Evolutionary conservation across 1,140 invertebrate genomes (phyloP).

Genomic region (Episyrphus balteatus): DNA sequence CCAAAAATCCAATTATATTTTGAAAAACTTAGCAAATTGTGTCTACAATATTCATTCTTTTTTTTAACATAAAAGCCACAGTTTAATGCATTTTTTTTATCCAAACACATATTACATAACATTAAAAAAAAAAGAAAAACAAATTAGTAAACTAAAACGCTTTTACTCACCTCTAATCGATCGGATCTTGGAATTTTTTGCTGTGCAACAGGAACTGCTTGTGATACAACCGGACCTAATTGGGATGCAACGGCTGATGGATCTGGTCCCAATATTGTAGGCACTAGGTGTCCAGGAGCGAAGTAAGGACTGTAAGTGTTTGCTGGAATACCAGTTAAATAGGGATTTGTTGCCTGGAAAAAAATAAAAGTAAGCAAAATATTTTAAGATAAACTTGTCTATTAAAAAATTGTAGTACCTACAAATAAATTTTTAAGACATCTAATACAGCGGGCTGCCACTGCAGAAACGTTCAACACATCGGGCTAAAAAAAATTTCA

Average conservation of each 20-base stretch:
- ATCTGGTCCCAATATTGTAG: conserved; percentile 71
- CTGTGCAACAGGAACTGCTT: conserved; percentile 66
- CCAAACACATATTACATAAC: not conserved
- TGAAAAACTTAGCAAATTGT: not conserved
- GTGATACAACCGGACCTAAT: conserved; percentile 62
- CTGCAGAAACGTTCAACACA: too few relatives aligned
- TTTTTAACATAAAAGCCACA: not conserved
- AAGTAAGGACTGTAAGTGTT: conserved; percentile 80
- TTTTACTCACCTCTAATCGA: conserved; percentile 79
- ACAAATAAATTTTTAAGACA: too few relatives aligned
- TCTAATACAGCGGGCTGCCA: too few relatives aligned
- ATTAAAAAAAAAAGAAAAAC: not conserved
- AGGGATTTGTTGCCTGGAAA: conserved; percentile 73
- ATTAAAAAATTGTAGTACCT: too few relatives aligned
- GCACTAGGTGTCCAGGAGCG: conserved; percentile 76
- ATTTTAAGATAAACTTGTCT: not conserved
- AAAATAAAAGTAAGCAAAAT: conserved; percentile 18
- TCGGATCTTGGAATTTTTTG: conserved; percentile 91
- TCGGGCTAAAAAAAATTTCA: too few relatives aligned
- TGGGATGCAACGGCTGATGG: conserved; percentile 64
- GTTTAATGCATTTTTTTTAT: not conserved
- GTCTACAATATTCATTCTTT: not conserved
- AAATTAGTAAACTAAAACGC: not conserved
- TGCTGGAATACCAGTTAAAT: conserved; percentile 74
- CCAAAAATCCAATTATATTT: not conserved